A percentile compares a stretch with the other conserved stretches of the same genome.
Conservation (phyloP, 2,113 vertebrate species). For the Psittacus erithacus region DNA sequence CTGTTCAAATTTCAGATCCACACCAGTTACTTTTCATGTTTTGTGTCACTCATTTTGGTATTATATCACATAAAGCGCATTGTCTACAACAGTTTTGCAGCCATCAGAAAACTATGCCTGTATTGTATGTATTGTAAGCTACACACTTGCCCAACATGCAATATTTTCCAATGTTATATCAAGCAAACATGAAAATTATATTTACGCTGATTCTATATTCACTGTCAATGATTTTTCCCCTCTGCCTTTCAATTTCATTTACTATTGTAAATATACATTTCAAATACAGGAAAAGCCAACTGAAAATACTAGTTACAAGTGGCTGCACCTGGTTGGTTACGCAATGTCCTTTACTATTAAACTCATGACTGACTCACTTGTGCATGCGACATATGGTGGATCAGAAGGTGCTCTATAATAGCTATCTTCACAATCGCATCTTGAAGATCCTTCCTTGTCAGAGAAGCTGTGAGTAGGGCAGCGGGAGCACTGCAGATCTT, state of each 20-base stretch:
- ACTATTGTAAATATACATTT: conserved; percentile 13
- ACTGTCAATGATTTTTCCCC: neutral
- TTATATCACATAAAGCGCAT: neutral
- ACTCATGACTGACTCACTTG: conserved; percentile 85
- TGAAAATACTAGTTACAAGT: conserved; percentile 14
- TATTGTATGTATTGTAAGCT: neutral
- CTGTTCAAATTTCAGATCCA: conserved; percentile 19
- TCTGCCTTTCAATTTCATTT: conserved; percentile 23
- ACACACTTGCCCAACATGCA: neutral
- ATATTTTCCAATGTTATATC: neutral
- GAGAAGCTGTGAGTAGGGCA: conserved; percentile 96
- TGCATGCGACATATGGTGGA: conserved; percentile 92
- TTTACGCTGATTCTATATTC: neutral
- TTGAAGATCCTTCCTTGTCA: conserved; percentile 92
- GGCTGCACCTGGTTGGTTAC: conserved; percentile 44
- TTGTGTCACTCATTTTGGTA: conserved; percentile 21
- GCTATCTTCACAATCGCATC: conserved; percentile 96
- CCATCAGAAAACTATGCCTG: neutral
- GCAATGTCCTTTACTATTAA: conserved; percentile 44
- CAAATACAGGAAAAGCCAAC: neutral
- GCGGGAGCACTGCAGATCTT: conserved; percentile 96
- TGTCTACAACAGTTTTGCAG: neutral
- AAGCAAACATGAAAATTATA: neutral
- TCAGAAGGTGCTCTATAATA: conserved; percentile 93
- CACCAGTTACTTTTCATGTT: conserved; percentile 6